A percentile compares a stretch with the other conserved stretches of the same genome.
phyloP scores from a whole-genome alignment of 1,140 invertebrate species.

The Pemphigus obesinymphae region DNA sequence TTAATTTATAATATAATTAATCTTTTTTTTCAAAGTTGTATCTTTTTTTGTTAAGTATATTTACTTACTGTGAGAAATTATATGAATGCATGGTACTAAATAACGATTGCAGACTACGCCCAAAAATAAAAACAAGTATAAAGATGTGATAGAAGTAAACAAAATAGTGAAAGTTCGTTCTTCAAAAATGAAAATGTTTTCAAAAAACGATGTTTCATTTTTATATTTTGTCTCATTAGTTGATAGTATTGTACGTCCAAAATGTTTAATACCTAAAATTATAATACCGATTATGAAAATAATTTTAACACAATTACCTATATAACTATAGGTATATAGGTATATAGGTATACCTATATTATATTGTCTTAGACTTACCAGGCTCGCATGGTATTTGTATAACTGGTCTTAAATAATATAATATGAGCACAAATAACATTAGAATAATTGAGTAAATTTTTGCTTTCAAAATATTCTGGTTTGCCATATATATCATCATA shows the following conservation, averaged over 20 bases:
- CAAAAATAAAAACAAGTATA: constrained; percentile 58
- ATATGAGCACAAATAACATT: neutral
- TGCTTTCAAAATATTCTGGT: neutral
- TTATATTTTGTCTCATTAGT: neutral
- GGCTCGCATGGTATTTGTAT: neutral
- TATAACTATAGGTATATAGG: neutral
- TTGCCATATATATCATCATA: neutral
- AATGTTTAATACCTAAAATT: neutral
- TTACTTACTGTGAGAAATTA: constrained; percentile 57
- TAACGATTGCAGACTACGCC: constrained; percentile 60
- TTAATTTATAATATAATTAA: neutral
- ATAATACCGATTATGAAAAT: neutral
- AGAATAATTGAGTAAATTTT: neutral
- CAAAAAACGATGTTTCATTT: neutral
- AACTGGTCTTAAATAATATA: constrained; percentile 1
- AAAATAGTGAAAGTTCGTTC: constrained; percentile 11
- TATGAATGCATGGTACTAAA: constrained; percentile 60
- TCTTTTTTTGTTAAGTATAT: neutral
- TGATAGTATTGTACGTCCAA: neutral
- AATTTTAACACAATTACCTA: no score
- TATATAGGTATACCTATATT: neutral
- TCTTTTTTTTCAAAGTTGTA: neutral
- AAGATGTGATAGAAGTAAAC: constrained; percentile 52
- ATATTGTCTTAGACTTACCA: neutral
- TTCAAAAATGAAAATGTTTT: constrained; percentile 23